Base-by-base conservation (phyloP, 2,113 vertebrate genomes). In the Elgaria multicarinata region DNA sequence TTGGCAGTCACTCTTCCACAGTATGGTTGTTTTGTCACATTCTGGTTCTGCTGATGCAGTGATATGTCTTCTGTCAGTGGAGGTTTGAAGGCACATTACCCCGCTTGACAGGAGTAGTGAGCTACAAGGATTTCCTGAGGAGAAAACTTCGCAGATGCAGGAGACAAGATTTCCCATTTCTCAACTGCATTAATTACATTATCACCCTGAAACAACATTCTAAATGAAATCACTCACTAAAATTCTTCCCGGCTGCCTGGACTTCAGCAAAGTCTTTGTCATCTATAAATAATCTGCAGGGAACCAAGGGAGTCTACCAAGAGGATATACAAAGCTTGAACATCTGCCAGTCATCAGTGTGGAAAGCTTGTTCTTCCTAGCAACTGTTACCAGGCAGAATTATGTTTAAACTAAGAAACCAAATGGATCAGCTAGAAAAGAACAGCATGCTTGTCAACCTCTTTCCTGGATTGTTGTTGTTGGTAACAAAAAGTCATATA, bases 161-260 rank as follows among this genome's bases (percentile, higher is more conserved):
- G 0, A 55, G 85, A 92, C 71, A 28, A 93, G 82, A 91, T 93
- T 91, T 81, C 71, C 90, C 93, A 90, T 92, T 78, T 93, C 83
- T 81, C 83, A 91, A 92, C 84, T 83, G 76, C 87, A 91, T 90
- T 94, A 92, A 95, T 94, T 95, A 92, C 58, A 83, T 94, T 93
- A 94, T 92, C 91, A 92, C 86, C 39, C 84, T 88, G 78, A 87
- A 93, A 95, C 24, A 93, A 95, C 92, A 71, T 94, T 90, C 46
- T 67, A 96, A 96, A 96, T 93, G 33, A 92, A 96, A 93, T 87
- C 39, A 90, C 91, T 93, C 88, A 89, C 90, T 93, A 93, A 80
- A 95, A 93, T 67, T 36, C 81, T 91, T 85, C 92, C 76, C 90
- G 91, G 85, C 87, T 90, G 50, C 79, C 90, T 87, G 91, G 88